A percentile compares a stretch with the other conserved stretches of the same genome.
Conservation (phyloP, 2,113 vertebrate genomes). For the Eptesicus fuscus region DNA sequence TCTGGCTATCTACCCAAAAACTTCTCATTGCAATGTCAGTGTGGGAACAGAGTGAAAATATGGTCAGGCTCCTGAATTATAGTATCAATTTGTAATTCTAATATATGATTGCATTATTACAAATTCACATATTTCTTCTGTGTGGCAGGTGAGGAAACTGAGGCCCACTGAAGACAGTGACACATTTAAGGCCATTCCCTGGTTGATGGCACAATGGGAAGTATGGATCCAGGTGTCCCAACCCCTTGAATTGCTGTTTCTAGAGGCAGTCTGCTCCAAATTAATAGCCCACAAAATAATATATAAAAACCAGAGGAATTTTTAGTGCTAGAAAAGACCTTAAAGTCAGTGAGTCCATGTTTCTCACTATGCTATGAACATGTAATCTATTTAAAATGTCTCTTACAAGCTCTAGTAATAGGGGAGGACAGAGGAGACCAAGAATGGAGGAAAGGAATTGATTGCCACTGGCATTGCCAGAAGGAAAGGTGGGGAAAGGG, state of each 20-base stretch:
- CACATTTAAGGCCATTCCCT: not conserved
- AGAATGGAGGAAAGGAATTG: not conserved
- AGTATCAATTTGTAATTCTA: not conserved
- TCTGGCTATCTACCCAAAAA: not conserved
- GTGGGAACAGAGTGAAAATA: not conserved
- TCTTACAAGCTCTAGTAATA: not conserved
- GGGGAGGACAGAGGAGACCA: not conserved
- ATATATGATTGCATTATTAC: not conserved
- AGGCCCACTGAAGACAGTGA: not conserved
- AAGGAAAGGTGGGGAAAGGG: not conserved
- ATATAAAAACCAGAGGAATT: constrained; percentile 40
- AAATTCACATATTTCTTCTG: not conserved
- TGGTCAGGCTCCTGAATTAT: not conserved
- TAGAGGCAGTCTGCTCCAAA: not conserved
- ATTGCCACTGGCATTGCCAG: not conserved
- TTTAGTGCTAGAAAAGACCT: not conserved
- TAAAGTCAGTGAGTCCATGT: not conserved
- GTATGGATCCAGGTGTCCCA: not conserved
- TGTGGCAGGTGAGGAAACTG: not conserved
- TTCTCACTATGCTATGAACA: not conserved
- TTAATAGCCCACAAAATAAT: constrained; percentile 35
- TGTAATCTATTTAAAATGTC: not conserved
- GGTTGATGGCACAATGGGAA: not conserved
- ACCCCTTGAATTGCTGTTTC: not conserved
- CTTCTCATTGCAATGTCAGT: not conserved